Base-by-base conservation (phyloP, 2,113 vertebrate species). In the Hiodon alosoides region DNA sequence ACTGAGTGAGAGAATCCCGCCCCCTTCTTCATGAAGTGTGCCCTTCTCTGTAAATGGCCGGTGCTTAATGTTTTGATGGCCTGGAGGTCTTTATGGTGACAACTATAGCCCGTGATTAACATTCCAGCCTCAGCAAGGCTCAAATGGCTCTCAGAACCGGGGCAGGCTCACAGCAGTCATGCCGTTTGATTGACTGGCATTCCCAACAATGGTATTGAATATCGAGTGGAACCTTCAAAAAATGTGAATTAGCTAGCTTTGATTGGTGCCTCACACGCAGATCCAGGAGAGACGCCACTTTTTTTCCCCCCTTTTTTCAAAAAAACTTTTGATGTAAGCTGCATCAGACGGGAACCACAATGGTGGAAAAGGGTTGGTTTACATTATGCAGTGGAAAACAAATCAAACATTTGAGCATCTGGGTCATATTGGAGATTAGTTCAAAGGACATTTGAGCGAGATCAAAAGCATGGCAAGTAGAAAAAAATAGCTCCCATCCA, bases 101-200 rank as follows among this genome's bases (percentile, higher is more conserved):
- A 54, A 53, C 6, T 74, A 31, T 66, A 46, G 46, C 52, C 46
- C 73, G 59, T 68, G 65, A 75, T 75, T 57, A 71, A 71, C 17
- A 71, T 58, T 58, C 53, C 16, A 4, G 9, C 67, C n/a, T 69
- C 48, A 52, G 13, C 67, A 10, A 53, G 11, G 10, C 4, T 66
- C 50, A 46, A 10, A 48, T 13, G n/a, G 58, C 53, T 66, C 17
- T 17, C 47, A 58, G 47, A 61, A 48, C 48, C 51, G 71, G 17
- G 46, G 55, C n/a, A 13, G 61, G 14, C 61, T 52, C 51, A 13
- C 51, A 57, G 31, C 72, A 55, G 61, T 16, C 72, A 51, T 47
- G 54, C 13, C 72, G 31, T 31, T 1, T 73, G 51, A 46, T 53
- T 55, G 8, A 59, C 50, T 65, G 60, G 16, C 53, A 31, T 48